Base-by-base conservation (phyloP, 1,140 invertebrate species). In the Drosophila pseudoananassae region DNA sequence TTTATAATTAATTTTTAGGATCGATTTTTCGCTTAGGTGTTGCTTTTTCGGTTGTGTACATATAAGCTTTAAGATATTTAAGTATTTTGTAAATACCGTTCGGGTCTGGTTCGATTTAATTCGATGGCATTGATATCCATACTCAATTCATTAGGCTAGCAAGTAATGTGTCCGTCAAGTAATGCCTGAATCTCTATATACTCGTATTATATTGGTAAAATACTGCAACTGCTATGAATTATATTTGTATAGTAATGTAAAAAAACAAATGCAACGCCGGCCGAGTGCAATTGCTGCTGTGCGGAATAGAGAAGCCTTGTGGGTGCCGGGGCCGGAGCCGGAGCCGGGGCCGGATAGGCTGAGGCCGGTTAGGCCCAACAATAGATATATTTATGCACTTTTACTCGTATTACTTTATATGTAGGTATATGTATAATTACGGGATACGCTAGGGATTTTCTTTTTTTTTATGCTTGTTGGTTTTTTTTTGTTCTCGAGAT, bases 31-130 rank as follows among this genome's bases (percentile, higher is more conserved):
- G 61, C 57, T 74, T 64, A 74, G 23, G 36, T 77, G 47, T 52
- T 15, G 12, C 29, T 36, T 33, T 47, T 36, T 27, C 25, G 3
- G 40, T 8, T 25, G 47, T 66, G 40, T 17, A 7, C 7, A 33
- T 46, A 75, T 76, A 82, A 75, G 78, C 83, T 64, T 51, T 65
- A 65, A 66, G 74, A 85, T 87, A 78, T 71, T 81, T 70, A 87
- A 83, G 82, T 87, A 87, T 87, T 88, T 87, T 88, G 53, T 58
- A 87, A 87, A 87, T 88, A 85, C 82, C 85, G 74, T 88, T 82
- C 78, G 73, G 76, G 58, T 84, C 58, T 55, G 63, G 47, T 49
- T 52, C 63, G 63, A 51, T 66, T 66, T 64, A 64, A 64, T 66
- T 66, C 63, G 59, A 64, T 66, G 50, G 12, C 38, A 40, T 40